Evolutionary conservation across 1,140 invertebrate species (phyloP), one percentile per base, ranked within the genome.

Genomic region (Achatina immaculata): DNA sequence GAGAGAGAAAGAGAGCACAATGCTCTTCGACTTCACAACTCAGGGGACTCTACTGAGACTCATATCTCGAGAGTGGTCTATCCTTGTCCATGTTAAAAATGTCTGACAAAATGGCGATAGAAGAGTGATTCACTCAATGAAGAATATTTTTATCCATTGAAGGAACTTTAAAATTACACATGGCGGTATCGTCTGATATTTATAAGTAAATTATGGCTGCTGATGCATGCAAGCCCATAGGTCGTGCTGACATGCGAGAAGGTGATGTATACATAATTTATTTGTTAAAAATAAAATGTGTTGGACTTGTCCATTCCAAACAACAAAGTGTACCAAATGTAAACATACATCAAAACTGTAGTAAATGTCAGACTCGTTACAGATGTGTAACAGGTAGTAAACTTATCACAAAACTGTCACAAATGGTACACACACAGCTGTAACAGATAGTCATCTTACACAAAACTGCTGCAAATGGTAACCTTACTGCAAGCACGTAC

Each of bases 241-340:
- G 71, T 34, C 40, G 71, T 31, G 71, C 34, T 31, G 71, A 73
- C 28, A 73, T 73, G 71, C 42, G 71, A 51, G 71, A 73, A 73
- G 71, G 71, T 73, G 2, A 69, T 16, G 11, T 43, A 9, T 4
- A 42, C 38, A 4, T 62, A 31, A n/a, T n/a, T n/a, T 51, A 11
- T 14, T 11, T 14, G 48, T 51, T 24, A 14, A 11, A 51, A 24
- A 51, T 11, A 14, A 51, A 51, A 51, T 51, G 48, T 14, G 48
- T 14, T 11, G 11, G 11, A 11, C 11, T 11, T 14, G 48, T 51
- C 48, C 11, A 24, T 19, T n/a, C 19, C 31, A 14, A 66, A 28
- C 19, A 28, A 66, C 14, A 66, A 19, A 9, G 19, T 16, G 14
- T 16, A 9, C 31, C 62, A 51, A 11, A 51, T 31, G 11, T 19